These are phyloP conservation scores for Myotis lucifugus DNA, from an alignment of 2,113 vertebrate species.

Conservation along the genomic window DNA sequence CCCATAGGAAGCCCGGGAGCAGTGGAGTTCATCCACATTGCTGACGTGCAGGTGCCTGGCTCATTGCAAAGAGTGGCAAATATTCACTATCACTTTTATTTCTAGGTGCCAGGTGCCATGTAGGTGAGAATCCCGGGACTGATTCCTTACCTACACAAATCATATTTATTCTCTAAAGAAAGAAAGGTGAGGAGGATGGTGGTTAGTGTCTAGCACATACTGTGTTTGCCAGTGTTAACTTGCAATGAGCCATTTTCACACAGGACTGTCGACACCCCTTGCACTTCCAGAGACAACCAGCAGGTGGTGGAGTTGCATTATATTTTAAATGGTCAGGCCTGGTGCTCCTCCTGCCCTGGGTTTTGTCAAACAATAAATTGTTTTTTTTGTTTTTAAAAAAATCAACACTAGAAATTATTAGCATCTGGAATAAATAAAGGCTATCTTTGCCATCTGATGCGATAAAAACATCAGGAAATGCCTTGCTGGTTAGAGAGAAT, in stretches of 20 bases:
- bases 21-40: rapidly evolving
- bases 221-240: not conserved
- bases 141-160: not conserved
- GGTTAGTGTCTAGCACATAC: rapidly evolving
- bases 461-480: not conserved
- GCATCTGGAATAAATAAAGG: not conserved
- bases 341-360: rapidly evolving
- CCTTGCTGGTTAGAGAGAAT: not conserved
- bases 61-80: rapidly evolving
- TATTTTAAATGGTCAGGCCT: not conserved
- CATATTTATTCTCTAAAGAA: not conserved
- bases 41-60: rapidly evolving
- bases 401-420: not conserved
- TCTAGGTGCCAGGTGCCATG: rapidly evolving
- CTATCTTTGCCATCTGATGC: not conserved
- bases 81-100: rapidly evolving
- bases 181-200: not conserved
- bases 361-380: not conserved
- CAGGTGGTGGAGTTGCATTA: conserved; percentile 22
- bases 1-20: rapidly evolving
- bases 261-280: rapidly evolving
- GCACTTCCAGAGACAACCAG: not conserved
- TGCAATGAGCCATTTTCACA: rapidly evolving
- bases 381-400: no score
- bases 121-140: not conserved